Evolutionary conservation across 2,113 vertebrate genomes (phyloP).

Genomic region (Bolborhynchus lineola): DNA sequence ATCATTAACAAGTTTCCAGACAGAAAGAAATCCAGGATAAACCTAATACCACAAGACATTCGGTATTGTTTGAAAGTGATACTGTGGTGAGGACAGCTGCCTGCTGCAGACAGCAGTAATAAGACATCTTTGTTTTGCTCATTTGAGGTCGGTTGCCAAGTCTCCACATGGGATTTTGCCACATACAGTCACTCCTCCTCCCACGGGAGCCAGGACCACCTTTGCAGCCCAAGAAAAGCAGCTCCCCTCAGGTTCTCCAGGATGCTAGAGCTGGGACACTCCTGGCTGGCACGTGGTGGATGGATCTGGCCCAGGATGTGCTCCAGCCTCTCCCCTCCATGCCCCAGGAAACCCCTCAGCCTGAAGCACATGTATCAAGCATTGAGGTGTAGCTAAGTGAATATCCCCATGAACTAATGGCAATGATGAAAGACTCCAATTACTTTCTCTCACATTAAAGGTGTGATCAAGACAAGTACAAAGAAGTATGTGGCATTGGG

Average conservation of each 20-base stretch:
- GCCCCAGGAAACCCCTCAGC: background rate
- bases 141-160: fast-evolving
- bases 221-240: background rate
- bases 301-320: fast-evolving
- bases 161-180: fast-evolving
- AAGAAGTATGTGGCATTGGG: background rate
- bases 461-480: background rate
- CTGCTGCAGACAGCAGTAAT: fast-evolving
- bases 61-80: too few species aligned
- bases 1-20: background rate
- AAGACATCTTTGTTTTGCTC: background rate
- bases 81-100: too few species aligned
- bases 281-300: background rate
- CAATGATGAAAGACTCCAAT: too few species aligned
- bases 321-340: background rate
- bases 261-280: background rate
- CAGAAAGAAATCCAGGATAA: background rate
- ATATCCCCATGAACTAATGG: background rate
- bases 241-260: background rate
- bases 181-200: fast-evolving
- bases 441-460: fast-evolving
- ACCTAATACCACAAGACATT: background rate
- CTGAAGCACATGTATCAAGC: background rate
- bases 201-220: background rate
- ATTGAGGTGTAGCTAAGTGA: fast-evolving